Evolutionary conservation across 2,888 invertebrate genomes (phyloP), one percentile per base, ranked within the genome.

Genomic region (Apodemia zela): DNA sequence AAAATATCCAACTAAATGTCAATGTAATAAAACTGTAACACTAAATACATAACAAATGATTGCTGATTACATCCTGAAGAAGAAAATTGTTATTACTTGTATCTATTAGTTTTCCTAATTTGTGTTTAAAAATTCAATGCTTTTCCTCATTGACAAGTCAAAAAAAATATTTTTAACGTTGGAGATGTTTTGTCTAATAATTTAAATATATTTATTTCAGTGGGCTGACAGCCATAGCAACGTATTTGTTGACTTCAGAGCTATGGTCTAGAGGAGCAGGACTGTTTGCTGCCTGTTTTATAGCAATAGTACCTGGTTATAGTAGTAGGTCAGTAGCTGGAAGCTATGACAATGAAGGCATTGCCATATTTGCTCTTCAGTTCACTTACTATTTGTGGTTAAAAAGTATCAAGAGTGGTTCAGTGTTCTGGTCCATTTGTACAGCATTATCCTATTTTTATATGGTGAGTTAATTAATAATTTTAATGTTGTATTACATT

Each of bases 321-420:
- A 99, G 99, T 73, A 99, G 98, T 79, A 94, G 99, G 66, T 99
- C 99, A 0, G 99, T 99, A 15, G 99, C 99, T 42, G 99, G 99
- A 33, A 99, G 99, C 77, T 99, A 99, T 83, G 99, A 99, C 82
- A 99, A 99, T 90, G 99, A 99, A 90, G 99, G 99, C 69, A 99
- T 99, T 80, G 99, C 99, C 62, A 99, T 99, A 76, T 99, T 99
- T 92, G 99, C 99, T 2, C 93, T 99, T 62, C 99, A 99, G 92
- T 97, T 99, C 82, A 99, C 99, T 1, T 99, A 99, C 82, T 99
- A 96, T 81, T 92, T 99, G 60, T 99, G 99, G 99, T 96, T 99
- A 60, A 98, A 98, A 83, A 96, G 99, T 64, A 96, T 99, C 7
- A 99, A 99, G 87, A 98, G 97, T 71, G 99, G 99, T 33, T 98